Base-by-base conservation (phyloP, 2,888 invertebrate genomes). In the Craniophora ligustri region DNA sequence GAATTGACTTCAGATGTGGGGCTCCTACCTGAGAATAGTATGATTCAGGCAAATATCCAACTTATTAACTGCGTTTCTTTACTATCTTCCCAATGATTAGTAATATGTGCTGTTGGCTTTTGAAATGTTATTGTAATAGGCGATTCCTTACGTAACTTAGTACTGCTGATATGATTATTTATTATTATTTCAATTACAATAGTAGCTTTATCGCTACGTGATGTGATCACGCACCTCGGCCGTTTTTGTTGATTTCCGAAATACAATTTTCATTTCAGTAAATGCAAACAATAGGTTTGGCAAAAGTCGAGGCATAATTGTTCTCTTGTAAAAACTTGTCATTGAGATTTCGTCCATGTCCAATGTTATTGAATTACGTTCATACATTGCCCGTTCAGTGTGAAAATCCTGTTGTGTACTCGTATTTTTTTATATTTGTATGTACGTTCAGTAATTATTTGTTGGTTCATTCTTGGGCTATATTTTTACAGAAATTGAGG, bases 71-170 rank as follows among this genome's bases (percentile, higher is more conserved):
- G 14, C 41, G 18, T 42, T 51, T 39, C 36, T 44, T 35, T 50
- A 23, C 7, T 47, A 40, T 32, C 47, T 34, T 47, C n/a, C 14
- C 39, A 14, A 30, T 35, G 31, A 60, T 53, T 48, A 66, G 11
- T 45, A 47, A 34, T 40, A 10, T 35, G 31, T 60, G 21, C 41
- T 41, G 32, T 67, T 48, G 34, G 36, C 23, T 19, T 40, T 49
- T 69, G 38, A 45, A 56, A 60, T 56, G 47, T 67, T 50, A 58
- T 67, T 67, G 68, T 51, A 68, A 55, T 63, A 35, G n/a, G n/a
- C n/a, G n/a, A 45, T 59, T 59, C 14, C 38, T 70, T 63, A 47
- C 72, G 57, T 67, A 60, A 63, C 50, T 23, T 49, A 55, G 54
- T 28, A 49, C 57, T 47, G 44, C 28, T n/a, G 44, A 57, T 61